Evolutionary conservation across 2,797 vertebrate genomes (phyloP), one percentile per base, ranked within the genome.

Genomic region (Falco cherrug): DNA sequence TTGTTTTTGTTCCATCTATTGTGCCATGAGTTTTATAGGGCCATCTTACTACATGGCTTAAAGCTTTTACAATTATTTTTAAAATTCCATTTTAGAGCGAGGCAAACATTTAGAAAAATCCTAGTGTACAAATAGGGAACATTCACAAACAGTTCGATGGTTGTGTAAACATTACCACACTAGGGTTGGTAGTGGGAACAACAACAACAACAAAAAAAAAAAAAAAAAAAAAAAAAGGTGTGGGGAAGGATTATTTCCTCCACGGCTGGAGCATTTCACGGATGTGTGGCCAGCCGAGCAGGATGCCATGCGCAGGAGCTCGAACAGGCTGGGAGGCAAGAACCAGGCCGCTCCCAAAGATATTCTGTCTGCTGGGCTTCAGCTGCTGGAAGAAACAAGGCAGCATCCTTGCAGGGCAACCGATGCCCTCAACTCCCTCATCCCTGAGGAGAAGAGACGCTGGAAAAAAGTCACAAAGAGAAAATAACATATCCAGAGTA

Each of bases 251-350:
- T 71, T 77, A 71, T 45, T 67, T 81, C 35, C 20, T 69, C 39
- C 25, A 64, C 67, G 50, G 31, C 43, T 53, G 70, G 16, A 90
- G 31, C 37, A 71, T 67, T 84, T 84, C 17, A 43, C 3, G 3
- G 22, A 47, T 35, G 14, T 11, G 47, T 20, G 22, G 48, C 47
- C 43, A 60, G 70, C n/a, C 53, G 65, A 41, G 56, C 37, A 59
- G 28, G 45, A 50, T 48, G 56, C 35, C 29, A 59, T 1, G 1
- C 0, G 1, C 3, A 26, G 50, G 22, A 68, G 20, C 56, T 63
- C 10, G 11, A n/a, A 68, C 24, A 67, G 37, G 54, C 45, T 67
- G 45, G 50, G 59, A 70, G 37, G 51, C 35, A 75, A 47, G 35
- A 75, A 33, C 19, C 33, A 51, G 63, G 53, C 41, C 78, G 63